Percentiles rank a stretch among this genome's conserved stretches.
Conservation (phyloP, 2,888 invertebrate species). For the Stenchaetothrips biformis region DNA sequence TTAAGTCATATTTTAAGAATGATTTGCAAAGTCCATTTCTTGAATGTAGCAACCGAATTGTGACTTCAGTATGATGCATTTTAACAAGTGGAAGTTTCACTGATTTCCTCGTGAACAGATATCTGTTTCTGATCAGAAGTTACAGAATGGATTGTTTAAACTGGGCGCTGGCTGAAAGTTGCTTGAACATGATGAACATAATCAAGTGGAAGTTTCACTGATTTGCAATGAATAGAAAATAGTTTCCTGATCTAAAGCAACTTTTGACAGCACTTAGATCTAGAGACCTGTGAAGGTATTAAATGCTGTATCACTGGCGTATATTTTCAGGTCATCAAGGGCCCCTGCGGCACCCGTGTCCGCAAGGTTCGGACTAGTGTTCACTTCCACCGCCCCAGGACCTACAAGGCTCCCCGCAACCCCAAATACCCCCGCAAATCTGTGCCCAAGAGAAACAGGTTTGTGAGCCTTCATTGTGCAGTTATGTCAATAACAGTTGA, state of each 20-base stretch:
- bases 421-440: conserved; percentile 96
- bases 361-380: conserved; percentile 92
- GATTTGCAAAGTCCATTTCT: too few species aligned
- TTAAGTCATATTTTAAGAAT: background rate
- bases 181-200: conserved; percentile 45
- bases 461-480: conserved; percentile 41
- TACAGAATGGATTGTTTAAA: conserved; percentile 32
- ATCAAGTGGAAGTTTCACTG: conserved; percentile 57
- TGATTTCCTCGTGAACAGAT: background rate
- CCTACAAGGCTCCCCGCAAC: conserved; percentile 81
- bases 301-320: conserved; percentile 31
- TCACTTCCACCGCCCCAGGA: conserved; percentile 92
- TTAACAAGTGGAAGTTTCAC: background rate
- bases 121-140: conserved; percentile 29
- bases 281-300: conserved; percentile 28
- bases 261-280: conserved; percentile 23
- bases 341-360: conserved; percentile 79
- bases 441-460: conserved; percentile 87
- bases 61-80: background rate
- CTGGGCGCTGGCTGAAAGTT: too few species aligned
- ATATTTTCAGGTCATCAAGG: conserved; percentile 72
- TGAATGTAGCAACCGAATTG: too few species aligned
- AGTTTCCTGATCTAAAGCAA: conserved; percentile 37
- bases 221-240: conserved; percentile 44
- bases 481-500: conserved; percentile 6